Evolutionary conservation across 1,140 invertebrate species (phyloP).

Genomic region (Archegozetes longisetosus): DNA sequence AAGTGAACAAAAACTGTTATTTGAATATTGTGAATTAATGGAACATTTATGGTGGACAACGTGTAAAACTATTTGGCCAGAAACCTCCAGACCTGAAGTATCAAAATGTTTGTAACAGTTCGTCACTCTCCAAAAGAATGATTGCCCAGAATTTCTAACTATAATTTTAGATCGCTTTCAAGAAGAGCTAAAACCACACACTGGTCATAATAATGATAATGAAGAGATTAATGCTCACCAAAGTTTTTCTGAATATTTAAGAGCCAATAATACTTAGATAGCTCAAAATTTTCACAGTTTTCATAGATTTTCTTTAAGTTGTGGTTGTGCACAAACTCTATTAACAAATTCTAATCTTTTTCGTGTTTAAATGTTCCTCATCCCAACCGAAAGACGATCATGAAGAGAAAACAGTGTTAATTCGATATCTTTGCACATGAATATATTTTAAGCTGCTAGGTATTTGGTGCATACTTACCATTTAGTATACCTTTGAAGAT

Average conservation of each 20-base stretch:
- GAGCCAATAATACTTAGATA: background rate
- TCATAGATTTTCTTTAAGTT: background rate
- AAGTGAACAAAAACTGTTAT: background rate
- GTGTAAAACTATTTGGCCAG: background rate
- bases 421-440: background rate
- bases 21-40: background rate
- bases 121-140: background rate
- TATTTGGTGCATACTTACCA: background rate
- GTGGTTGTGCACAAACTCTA: background rate
- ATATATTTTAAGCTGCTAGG: background rate
- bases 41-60: background rate
- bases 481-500: background rate
- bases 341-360: background rate
- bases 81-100: background rate
- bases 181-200: background rate
- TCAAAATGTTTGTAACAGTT: background rate
- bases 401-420: background rate
- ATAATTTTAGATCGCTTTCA: background rate
- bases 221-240: background rate
- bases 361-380: background rate
- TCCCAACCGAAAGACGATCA: background rate
- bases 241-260: background rate
- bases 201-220: background rate
- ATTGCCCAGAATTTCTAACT: background rate
- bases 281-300: background rate